Evolutionary conservation across 2,113 vertebrate genomes (phyloP), one percentile per base, ranked within the genome.

Genomic region (Chloroceryle aenea): DNA sequence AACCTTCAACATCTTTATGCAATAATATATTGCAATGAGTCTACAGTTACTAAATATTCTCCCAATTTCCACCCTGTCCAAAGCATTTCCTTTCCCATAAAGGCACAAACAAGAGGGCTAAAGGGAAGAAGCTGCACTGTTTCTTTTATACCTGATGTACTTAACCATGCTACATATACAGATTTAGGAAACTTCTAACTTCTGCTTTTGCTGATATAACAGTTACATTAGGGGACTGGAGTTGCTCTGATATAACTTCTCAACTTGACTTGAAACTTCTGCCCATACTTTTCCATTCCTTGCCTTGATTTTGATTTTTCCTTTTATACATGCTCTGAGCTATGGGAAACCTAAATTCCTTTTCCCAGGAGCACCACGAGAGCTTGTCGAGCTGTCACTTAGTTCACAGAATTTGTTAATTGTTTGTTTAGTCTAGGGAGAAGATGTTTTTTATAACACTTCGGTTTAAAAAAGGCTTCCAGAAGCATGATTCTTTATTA

Each of bases 331-430:
- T 55, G 34, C 42, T 81, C 83, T 64, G 64, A 95, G 61, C 29
- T 83, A 61, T 1, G 3, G 47, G 43, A 86, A 86, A 56, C 21
- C 42, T 58, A 43, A 66, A 93, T 66, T 81, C 72, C 11, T 93
- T 78, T 75, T 62, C 75, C 82, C 82, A 55, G 52, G 53, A 84
- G 58, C 47, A 73, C 1, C 2, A n/a, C 12, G 45, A 62, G 34
- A 80, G 29, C 47, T 72, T 45, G 56, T 29, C 72, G 76, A 90
- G 29, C 67, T 77, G 69, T 75, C 80, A 92, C 45, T 93, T 88
- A 59, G 56, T 81, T 82, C 76, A 62, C 21, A 84, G 71, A 62
- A 55, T 75, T 45, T 14, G 4, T 92, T 93, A 97, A 97, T 94
- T 94, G 61, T 91, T 90, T 94, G 56, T 73, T 93, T 78, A 27